Evolutionary conservation across 1,140 invertebrate genomes (phyloP).

Genomic region (Rhizoglyphus robini): DNA sequence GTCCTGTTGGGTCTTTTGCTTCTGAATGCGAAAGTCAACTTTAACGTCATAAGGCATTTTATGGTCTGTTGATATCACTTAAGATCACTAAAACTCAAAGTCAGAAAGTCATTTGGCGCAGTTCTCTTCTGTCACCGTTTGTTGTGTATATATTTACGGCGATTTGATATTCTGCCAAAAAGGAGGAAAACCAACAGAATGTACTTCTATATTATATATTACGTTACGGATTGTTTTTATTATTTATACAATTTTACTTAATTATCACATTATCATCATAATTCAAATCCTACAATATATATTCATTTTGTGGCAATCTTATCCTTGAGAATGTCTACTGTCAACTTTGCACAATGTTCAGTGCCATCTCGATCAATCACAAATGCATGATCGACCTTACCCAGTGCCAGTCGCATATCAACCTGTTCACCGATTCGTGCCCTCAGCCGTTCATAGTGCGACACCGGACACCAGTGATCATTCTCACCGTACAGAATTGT

Average conservation of each 20-base stretch:
- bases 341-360: conserved; percentile 10
- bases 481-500: conserved; percentile 57
- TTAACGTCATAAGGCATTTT: not conserved
- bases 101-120: not conserved
- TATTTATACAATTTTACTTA: no score
- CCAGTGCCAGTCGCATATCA: conserved; percentile 48
- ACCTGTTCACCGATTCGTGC: conserved; percentile 34
- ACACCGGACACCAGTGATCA: conserved; percentile 58
- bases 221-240: no score
- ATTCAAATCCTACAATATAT: no score
- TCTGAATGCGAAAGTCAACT: not conserved
- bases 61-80: not conserved
- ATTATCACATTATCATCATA: no score
- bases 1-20: not conserved
- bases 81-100: not conserved
- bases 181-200: no score
- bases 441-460: conserved; percentile 48
- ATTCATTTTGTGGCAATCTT: no score
- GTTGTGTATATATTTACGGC: no score
- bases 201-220: no score
- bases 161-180: no score
- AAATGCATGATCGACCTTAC: conserved; percentile 56
- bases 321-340: conserved; percentile 15
- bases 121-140: not conserved
- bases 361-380: conserved; percentile 42